These are phyloP conservation scores for Rotaria magnacalcarata DNA, from an alignment of 2,888 invertebrate genomes.

Conservation along the genomic window DNA sequence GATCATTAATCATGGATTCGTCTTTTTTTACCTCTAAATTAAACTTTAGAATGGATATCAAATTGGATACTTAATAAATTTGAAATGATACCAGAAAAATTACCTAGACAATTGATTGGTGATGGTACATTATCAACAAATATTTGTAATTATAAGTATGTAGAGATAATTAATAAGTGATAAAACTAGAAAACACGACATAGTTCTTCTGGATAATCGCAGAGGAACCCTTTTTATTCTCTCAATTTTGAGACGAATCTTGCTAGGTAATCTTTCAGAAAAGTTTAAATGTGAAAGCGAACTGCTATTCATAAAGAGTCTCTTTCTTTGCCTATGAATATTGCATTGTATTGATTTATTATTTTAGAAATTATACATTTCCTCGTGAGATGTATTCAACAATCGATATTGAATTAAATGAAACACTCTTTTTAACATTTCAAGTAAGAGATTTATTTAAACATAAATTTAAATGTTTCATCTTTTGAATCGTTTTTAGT, in stretches of 20 bases:
- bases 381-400: background rate
- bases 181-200: no score
- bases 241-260: no score
- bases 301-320: no score
- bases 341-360: background rate
- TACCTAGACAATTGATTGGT: background rate
- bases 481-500: background rate
- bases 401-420: slow-evolving; percentile 13
- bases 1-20: background rate
- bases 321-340: no score
- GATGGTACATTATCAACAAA: background rate
- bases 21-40: no score
- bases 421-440: background rate
- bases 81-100: background rate
- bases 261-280: no score
- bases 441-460: background rate
- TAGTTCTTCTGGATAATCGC: no score
- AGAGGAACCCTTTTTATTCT: no score
- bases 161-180: background rate
- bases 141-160: background rate
- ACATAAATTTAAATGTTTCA: background rate
- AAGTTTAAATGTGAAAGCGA: no score
- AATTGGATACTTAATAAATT: slow-evolving; percentile 15
- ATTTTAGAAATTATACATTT: background rate
- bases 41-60: background rate